Evolutionary conservation across 2,113 vertebrate genomes (phyloP), one percentile per base, ranked within the genome.

Genomic region (Microcebus ravelobensis): DNA sequence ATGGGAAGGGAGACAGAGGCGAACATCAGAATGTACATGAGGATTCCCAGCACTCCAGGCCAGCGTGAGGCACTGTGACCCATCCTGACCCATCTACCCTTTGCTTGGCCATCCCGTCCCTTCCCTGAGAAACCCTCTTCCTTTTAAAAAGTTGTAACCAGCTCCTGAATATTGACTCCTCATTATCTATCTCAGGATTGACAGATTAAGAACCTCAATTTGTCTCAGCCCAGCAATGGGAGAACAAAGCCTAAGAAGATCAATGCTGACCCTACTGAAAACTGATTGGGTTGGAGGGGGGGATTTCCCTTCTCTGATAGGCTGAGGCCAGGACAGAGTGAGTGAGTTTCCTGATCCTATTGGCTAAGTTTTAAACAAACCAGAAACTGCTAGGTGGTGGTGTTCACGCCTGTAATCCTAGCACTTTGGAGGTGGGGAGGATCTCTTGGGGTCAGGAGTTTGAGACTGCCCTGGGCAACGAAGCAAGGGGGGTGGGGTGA

Each of bases 51-150:
- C 34, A 59, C 52, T 3, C 17, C 39, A 17, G 50, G 31, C 65
- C 67, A 55, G 67, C n/a, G n/a, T 1, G 15, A n/a, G 55, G 68
- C 39, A 9, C 7, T 0, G 25, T 36, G 90, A 89, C 76, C 36
- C 81, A 23, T 70, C 52, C 93, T 79, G 91, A 91, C 67, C 89
- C 94, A 93, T 23, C 17, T 20, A 34, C 15, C 25, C 34, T 34
- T 59, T 5, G 36, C 71, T 21, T 57, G 11, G 79, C 88, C 73
- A 76, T 48, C 15, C 42, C 57, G 29, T 10, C 18, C 20, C 15
- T 34, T 87, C 55, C 67, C 45, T 25, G 27, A 74, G 48, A 34
- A 74, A 50, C 6, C 29, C 20, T 21, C 48, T 48, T 31, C 55
- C 68, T 59, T 82, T 79, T 12, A 79, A 90, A 67, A 14, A 12